Evolutionary conservation across 2,888 invertebrate species (phyloP), one percentile per base, ranked within the genome.

Genomic region (Podotricha telesiphe): DNA sequence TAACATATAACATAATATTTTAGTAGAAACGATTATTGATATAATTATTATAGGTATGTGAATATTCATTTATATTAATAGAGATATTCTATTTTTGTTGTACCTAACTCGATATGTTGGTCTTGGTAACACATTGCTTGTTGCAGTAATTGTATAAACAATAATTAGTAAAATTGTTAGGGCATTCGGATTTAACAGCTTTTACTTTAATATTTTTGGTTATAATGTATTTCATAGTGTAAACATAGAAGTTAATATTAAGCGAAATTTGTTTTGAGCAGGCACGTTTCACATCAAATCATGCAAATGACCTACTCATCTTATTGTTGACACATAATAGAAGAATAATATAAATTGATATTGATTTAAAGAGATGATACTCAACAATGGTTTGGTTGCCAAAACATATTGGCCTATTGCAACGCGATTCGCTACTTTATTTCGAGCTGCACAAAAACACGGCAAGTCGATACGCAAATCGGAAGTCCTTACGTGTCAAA

Each of bases 341-440:
- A 55, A 55, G 34, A 37, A 55, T 28, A 53, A 22, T 53, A 22
- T 53, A 53, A 17, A 53, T 2, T 58, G 11, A 45, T 37, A 17
- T 59, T 71, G 63, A 53, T 6, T 53, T 58, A 53, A 50, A 28
- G 82, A 89, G 88, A 88, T 90, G 89, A 82, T 86, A 76, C 78
- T 77, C 71, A 74, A 79, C 63, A 68, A 80, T 51, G 81, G 81
- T 80, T 76, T 81, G 71, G 72, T 86, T 64, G 72, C 66, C 55
- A 76, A 72, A 73, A 70, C 69, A 69, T 77, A 74, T 73, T 73
- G 74, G 72, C 74, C 75, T 64, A 51, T 74, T 74, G 73, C 73
- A 73, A 70, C 73, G 66, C 63, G 59, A 47, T 62, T 75, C 61
- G 69, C 69, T 34, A 55, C 55, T 55, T 63, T 59, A 69, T 47